Conservation (phyloP, 2,797 vertebrate species). For the Oryzias sinensis region DNA sequence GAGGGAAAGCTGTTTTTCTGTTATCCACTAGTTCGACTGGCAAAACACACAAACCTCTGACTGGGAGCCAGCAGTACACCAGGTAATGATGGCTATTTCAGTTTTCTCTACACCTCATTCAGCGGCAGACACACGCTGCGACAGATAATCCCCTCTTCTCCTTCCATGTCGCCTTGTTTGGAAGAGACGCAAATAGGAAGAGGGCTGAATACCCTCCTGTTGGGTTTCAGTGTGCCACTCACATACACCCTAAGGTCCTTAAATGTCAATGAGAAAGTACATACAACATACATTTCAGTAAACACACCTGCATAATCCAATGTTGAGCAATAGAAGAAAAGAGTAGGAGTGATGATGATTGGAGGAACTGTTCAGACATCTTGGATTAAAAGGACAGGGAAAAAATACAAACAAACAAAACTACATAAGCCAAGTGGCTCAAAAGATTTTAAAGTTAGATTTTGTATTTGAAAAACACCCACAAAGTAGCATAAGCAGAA, state of each 20-base stretch:
- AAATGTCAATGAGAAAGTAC: conserved; percentile 28
- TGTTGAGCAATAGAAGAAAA: conserved; percentile 21
- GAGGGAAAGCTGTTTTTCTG: conserved; percentile 29
- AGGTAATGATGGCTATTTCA: conserved; percentile 67
- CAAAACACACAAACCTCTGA: conserved; percentile 19
- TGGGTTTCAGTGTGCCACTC: conserved; percentile 52
- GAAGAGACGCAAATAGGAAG: conserved; percentile 53
- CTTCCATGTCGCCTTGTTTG: conserved; percentile 46
- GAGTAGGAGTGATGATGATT: neutral
- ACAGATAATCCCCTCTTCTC: conserved; percentile 58
- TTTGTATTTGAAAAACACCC: too few relatives aligned
- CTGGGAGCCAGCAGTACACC: conserved; percentile 45
- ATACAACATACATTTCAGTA: conserved; percentile 13
- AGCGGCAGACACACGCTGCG: conserved; percentile 62
- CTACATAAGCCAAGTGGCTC: too few relatives aligned
- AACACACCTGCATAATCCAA: conserved; percentile 47
- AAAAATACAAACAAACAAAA: too few relatives aligned
- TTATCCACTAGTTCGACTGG: conserved; percentile 15
- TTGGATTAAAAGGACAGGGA: conserved; percentile 1
- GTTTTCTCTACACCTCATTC: conserved; percentile 40
- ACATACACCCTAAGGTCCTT: conserved; percentile 28
- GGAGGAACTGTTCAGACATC: neutral
- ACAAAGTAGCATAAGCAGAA: too few relatives aligned
- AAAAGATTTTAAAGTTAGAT: too few relatives aligned
- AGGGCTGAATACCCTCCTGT: conserved; percentile 61